Percentiles rank a stretch among this genome's conserved stretches.
Evolutionary conservation across 2,797 vertebrate genomes (phyloP).

Genomic region (Enteromius viviparus): DNA sequence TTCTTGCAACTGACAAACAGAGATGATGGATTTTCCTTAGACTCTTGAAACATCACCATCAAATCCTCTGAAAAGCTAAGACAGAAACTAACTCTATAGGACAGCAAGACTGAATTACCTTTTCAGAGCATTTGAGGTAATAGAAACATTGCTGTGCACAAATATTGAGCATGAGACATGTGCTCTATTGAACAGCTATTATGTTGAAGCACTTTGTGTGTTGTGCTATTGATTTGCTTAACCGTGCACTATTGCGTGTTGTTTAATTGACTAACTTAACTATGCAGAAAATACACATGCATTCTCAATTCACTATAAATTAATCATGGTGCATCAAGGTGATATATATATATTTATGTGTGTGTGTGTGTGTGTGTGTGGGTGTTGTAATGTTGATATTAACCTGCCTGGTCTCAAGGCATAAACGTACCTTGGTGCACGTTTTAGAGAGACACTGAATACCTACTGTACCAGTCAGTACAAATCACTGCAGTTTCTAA

Average conservation of each 20-base stretch:
- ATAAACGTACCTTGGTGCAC: too few species aligned
- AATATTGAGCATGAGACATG: slow-evolving; percentile 38
- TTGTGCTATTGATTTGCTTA: slow-evolving; percentile 36
- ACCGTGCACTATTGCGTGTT: slow-evolving; percentile 12
- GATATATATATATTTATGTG: too few species aligned
- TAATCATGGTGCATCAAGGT: too few species aligned
- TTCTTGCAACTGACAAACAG: slow-evolving; percentile 74
- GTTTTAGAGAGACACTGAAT: too few species aligned
- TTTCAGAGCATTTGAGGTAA: neutral
- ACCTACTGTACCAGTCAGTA: too few species aligned
- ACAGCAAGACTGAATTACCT: neutral
- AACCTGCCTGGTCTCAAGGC: too few species aligned
- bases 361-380: too few species aligned
- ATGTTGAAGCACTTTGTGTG: slow-evolving; percentile 39
- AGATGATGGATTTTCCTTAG: slow-evolving; percentile 78
- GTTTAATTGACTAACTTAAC: slow-evolving; percentile 33
- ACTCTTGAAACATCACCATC: neutral
- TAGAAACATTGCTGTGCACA: slow-evolving; percentile 17
- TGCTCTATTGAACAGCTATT: slow-evolving; percentile 33
- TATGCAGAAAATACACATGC: slow-evolving; percentile 36
- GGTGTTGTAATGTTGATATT: too few species aligned
- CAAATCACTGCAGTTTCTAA: too few species aligned
- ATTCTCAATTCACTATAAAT: neutral
- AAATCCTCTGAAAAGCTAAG: neutral
- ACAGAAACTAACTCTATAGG: neutral